Evolutionary conservation across 2,113 vertebrate species (phyloP), one percentile per base, ranked within the genome.

Genomic region (Ophthalmolycus amberensis): DNA sequence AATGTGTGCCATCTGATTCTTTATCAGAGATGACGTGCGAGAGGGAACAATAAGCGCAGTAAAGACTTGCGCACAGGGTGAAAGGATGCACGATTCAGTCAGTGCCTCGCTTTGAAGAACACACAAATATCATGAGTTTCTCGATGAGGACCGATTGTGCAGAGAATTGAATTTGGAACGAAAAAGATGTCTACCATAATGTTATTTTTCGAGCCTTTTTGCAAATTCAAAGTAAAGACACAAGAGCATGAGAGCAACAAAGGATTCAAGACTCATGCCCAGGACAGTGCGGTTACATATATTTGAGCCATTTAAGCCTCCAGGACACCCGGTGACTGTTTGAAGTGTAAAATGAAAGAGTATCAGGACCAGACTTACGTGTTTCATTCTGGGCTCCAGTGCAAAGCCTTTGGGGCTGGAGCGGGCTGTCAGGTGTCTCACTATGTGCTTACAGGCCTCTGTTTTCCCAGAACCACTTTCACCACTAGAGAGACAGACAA

Each of bases 401-500:
- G 87, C 20, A 38, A 94, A 94, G 74, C 92, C 93, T 94, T 95
- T 95, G 79, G 92, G 81, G 84, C 82, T 90, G 48, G 96, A 95
- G 65, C 98, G 95, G 32, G 95, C 94, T 29, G 93, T 90, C 68
- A 99, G 95, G 86, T 99, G 97, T 82, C 95, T 96, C 84, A 97
- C 86, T 46, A 99, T 96, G 77, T 99, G 97, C 75, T 96, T 97
- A 91, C 95, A 95, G 70, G 97, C 97, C 92, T 98, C 96, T 0
- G 96, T 95, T 90, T 99, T 99, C 58, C 98, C 98, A 66, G 98
- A 99, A 68, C 98, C 98, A 90, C 97, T 96, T 93, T 99, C 97
- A 72, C 98, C 98, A 89, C 98, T 98, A 80, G 2, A 83, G 69
- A 68, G 63, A 90, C 12, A 75, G 56, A 29, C 29, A 18, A 84